Conservation (phyloP, 2,888 invertebrate genomes). For the Drosophila prolongata region DNA sequence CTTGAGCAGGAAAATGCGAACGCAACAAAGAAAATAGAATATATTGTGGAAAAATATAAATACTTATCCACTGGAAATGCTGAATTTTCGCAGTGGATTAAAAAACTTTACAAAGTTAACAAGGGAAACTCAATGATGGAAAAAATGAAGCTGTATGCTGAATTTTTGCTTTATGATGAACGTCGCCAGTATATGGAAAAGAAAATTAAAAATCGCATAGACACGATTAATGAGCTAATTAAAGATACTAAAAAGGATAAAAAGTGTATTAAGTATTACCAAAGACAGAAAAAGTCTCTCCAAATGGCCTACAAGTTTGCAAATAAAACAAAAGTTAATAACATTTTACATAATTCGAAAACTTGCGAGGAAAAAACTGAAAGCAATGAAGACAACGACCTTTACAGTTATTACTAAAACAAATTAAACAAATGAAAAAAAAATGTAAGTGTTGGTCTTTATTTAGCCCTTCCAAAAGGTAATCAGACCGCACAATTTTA, state of each 20-base stretch:
- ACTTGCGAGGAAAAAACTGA: neutral
- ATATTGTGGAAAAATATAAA: neutral
- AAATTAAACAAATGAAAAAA: too few species aligned
- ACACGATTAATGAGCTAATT: neutral
- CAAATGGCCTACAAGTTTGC: neutral
- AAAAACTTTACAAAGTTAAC: neutral
- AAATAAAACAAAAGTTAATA: neutral
- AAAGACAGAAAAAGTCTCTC: neutral
- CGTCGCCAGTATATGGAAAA: neutral
- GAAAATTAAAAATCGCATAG: neutral
- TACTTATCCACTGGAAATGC: neutral
- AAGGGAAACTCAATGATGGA: neutral
- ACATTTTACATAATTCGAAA: neutral
- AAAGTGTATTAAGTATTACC: neutral
- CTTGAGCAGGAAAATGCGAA: neutral
- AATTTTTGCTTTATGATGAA: neutral
- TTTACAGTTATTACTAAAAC: slow-evolving; percentile 3
- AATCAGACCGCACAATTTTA: too few species aligned
- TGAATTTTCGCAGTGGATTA: neutral
- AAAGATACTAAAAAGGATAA: neutral
- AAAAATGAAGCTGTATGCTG: neutral
- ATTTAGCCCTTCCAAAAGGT: too few species aligned
- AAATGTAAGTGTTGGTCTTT: too few species aligned
- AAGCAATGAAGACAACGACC: neutral
- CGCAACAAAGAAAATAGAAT: neutral